Percentiles rank a stretch among this genome's conserved stretches.
phyloP scores from a whole-genome alignment of 2,113 vertebrate genomes.

The Donacobius atricapilla region DNA sequence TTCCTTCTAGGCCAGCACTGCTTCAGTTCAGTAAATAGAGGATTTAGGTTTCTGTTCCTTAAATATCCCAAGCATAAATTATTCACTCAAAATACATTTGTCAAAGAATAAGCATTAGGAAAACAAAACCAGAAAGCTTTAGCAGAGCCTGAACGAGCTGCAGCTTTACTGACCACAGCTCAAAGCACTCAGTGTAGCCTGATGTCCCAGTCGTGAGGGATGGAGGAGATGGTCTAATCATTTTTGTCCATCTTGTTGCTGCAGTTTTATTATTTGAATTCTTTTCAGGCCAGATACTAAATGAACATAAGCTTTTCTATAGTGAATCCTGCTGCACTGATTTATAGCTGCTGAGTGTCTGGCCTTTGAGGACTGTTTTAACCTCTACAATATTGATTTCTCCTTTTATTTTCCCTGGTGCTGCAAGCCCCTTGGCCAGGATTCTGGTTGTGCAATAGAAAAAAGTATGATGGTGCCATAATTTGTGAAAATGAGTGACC shows the following conservation, averaged over 20 bases:
- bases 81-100: constrained; percentile 53
- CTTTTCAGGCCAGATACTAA: background rate
- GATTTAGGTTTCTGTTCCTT: constrained; percentile 41
- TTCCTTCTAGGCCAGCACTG: background rate
- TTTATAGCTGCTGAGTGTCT: background rate
- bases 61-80: constrained; percentile 60
- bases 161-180: background rate
- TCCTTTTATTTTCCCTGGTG: background rate
- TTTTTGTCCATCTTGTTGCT: constrained; percentile 11
- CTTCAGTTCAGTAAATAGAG: background rate
- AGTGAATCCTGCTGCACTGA: background rate
- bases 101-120: constrained; percentile 11
- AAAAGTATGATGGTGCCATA: background rate
- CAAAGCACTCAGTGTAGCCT: constrained; percentile 2
- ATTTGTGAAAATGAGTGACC: background rate
- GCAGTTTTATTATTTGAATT: constrained; percentile 13
- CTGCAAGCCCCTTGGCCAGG: background rate
- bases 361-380: constrained; percentile 11
- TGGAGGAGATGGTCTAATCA: constrained; percentile 8
- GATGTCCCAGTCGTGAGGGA: background rate
- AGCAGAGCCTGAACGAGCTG: background rate
- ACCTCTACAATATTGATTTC: constrained; percentile 24
- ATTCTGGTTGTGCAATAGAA: background rate
- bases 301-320: background rate
- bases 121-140: background rate